Conservation (phyloP, 2,113 vertebrate genomes). For the Trematocara nigrifrons region DNA sequence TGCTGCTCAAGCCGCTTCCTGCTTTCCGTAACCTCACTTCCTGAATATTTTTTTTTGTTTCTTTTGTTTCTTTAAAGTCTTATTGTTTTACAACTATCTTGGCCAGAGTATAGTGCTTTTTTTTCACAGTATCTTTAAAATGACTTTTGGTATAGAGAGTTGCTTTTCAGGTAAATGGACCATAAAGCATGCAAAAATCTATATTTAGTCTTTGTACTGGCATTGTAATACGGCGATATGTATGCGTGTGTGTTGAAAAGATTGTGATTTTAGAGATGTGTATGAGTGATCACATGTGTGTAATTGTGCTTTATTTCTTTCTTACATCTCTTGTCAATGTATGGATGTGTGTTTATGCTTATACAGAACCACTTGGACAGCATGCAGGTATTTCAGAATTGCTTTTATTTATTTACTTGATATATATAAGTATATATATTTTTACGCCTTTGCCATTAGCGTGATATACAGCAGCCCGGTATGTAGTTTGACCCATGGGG, state of each 20-base stretch:
- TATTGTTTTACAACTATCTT: not conserved
- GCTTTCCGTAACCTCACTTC: not conserved
- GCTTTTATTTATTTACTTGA: slow-evolving; percentile 51
- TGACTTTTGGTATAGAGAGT: not conserved
- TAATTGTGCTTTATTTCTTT: slow-evolving; percentile 74
- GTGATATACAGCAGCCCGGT: not conserved
- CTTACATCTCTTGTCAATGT: slow-evolving; percentile 74
- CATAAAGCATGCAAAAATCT: not conserved
- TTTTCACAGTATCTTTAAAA: not conserved
- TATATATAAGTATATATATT: not conserved
- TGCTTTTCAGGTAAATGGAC: not conserved
- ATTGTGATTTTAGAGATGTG: slow-evolving; percentile 39
- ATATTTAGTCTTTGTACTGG: not conserved
- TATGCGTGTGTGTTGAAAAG: not conserved
- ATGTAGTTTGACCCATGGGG: not conserved
- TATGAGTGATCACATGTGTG: slow-evolving; percentile 53
- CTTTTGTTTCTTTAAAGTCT: not conserved
- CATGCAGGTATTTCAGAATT: slow-evolving; percentile 93
- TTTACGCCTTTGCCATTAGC: not conserved
- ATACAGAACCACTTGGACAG: slow-evolving; percentile 96
- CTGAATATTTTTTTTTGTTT: not conserved
- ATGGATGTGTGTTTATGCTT: slow-evolving; percentile 78
- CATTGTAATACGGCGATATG: not conserved
- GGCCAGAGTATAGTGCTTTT: not conserved
- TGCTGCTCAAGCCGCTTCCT: slow-evolving; percentile 5